A percentile compares a stretch with the other conserved stretches of the same genome.
phyloP scores from a whole-genome alignment of 2,797 vertebrate genomes.

The Fistularia tabacaria region DNA sequence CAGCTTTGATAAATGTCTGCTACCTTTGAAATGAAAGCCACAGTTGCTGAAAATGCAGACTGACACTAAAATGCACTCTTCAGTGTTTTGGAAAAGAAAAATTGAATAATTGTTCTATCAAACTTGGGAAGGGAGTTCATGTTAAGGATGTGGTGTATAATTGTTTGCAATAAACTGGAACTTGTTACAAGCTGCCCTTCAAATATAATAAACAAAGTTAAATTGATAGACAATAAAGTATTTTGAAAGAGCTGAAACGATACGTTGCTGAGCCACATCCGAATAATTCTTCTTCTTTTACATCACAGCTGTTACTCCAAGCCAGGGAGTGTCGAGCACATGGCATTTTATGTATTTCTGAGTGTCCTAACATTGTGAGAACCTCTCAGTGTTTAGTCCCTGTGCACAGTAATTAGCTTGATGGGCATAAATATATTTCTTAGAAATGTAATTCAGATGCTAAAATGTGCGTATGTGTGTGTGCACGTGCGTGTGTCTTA shows the following conservation, averaged over 20 bases:
- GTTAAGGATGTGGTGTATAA: too few relatives aligned
- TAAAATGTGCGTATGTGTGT: not conserved
- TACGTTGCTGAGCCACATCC: conserved; percentile 55
- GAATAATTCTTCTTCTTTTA: conserved; percentile 57
- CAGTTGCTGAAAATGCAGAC: too few relatives aligned
- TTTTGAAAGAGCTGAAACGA: conserved; percentile 49
- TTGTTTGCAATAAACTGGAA: too few relatives aligned
- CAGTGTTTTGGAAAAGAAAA: too few relatives aligned
- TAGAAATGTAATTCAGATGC: conserved; percentile 41
- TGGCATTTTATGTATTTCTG: conserved; percentile 73
- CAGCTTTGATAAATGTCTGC: too few relatives aligned
- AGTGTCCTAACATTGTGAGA: conserved; percentile 73
- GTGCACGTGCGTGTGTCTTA: conserved; percentile 15
- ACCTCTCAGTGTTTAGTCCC: conserved; percentile 66
- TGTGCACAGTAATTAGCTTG: conserved; percentile 64
- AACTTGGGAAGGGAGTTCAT: too few relatives aligned
- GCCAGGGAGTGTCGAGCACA: conserved; percentile 62
- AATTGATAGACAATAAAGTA: conserved; percentile 41
- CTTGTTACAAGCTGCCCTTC: too few relatives aligned
- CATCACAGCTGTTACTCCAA: conserved; percentile 60
- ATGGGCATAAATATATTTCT: conserved; percentile 66
- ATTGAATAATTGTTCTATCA: too few relatives aligned
- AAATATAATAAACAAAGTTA: too few relatives aligned
- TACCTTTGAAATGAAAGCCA: too few relatives aligned
- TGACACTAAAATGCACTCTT: too few relatives aligned